phyloP scores from a whole-genome alignment of 2,113 vertebrate species.

The Rana temporaria region DNA sequence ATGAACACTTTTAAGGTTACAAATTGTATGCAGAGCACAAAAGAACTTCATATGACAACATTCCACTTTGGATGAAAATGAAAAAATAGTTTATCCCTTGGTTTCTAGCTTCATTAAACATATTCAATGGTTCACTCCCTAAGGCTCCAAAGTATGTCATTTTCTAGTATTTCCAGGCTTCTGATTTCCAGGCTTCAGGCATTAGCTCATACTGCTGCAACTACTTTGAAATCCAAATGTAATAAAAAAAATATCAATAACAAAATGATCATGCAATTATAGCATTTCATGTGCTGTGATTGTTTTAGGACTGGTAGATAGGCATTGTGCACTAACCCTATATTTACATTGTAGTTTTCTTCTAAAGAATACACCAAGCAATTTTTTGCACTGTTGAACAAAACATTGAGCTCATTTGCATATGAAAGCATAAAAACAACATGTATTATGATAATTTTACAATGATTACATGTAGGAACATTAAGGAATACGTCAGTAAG shows the following conservation, averaged over 20 bases:
- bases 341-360: background rate
- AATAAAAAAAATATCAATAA: slow-evolving; percentile 44
- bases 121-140: slow-evolving; percentile 41
- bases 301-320: slow-evolving; percentile 4
- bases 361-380: slow-evolving; percentile 4
- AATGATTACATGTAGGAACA: background rate
- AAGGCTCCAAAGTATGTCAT: slow-evolving; percentile 47
- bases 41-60: slow-evolving; percentile 9
- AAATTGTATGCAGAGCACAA: background rate
- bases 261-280: slow-evolving; percentile 45
- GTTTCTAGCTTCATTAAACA: slow-evolving; percentile 50
- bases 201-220: slow-evolving; percentile 37
- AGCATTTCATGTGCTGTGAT: slow-evolving; percentile 33
- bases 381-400: background rate
- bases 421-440: background rate
- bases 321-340: background rate
- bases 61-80: slow-evolving; percentile 23
- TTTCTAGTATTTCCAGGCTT: slow-evolving; percentile 38
- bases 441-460: background rate
- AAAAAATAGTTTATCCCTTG: slow-evolving; percentile 33
- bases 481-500: background rate
- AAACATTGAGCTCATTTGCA: background rate
- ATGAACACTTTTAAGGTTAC: slow-evolving; percentile 14
- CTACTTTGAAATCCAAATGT: slow-evolving; percentile 44
- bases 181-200: slow-evolving; percentile 34